phyloP scores from a whole-genome alignment of 1,140 invertebrate species.

The Sycobia sp. region DNA sequence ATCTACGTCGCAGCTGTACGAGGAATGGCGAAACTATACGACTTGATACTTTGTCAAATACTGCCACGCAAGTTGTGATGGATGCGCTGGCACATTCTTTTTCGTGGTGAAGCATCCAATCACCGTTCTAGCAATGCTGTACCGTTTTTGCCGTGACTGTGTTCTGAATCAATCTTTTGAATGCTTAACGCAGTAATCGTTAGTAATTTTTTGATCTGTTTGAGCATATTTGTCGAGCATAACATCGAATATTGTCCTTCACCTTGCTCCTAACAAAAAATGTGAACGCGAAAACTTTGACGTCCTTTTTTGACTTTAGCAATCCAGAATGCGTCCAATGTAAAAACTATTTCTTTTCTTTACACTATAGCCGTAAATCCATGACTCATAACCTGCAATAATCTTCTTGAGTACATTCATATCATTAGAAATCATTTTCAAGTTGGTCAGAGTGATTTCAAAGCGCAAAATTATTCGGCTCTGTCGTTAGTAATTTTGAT shows the following conservation, averaged over 20 bases:
- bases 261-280: background rate
- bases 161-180: slow-evolving; percentile 20
- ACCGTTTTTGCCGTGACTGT: slow-evolving; percentile 27
- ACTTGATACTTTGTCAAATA: slow-evolving; percentile 42
- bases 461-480: slow-evolving; percentile 42
- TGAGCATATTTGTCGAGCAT: slow-evolving; percentile 11
- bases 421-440: slow-evolving; percentile 60
- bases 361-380: slow-evolving; percentile 39
- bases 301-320: background rate
- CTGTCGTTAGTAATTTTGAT: slow-evolving; percentile 46
- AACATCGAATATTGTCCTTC: background rate
- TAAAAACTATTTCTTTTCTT: slow-evolving; percentile 26
- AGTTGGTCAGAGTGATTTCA: slow-evolving; percentile 40
- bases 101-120: slow-evolving; percentile 48
- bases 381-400: slow-evolving; percentile 43
- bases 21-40: slow-evolving; percentile 38
- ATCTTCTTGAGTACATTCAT: slow-evolving; percentile 51
- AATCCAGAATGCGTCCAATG: background rate
- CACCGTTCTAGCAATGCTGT: slow-evolving; percentile 32
- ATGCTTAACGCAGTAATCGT: slow-evolving; percentile 22
- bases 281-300: background rate
- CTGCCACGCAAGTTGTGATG: slow-evolving; percentile 33
- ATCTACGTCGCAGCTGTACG: slow-evolving; percentile 45
- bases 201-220: slow-evolving; percentile 15
- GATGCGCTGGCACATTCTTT: slow-evolving; percentile 45